These are phyloP conservation scores for Neria commutata DNA, from an alignment of 2,888 invertebrate species.

Conservation along the genomic window DNA sequence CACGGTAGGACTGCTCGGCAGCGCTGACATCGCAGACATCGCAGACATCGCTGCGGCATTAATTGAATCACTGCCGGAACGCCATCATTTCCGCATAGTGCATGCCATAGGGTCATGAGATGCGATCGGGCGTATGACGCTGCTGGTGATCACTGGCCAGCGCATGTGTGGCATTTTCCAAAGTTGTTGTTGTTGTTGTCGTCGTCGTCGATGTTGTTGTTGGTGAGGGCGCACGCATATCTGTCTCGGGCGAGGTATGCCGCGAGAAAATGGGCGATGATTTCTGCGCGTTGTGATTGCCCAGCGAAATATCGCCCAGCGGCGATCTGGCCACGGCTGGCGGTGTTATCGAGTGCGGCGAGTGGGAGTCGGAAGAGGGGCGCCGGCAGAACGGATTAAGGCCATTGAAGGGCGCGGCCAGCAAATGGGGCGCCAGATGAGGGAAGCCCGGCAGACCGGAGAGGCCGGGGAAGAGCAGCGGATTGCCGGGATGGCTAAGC, in stretches of 20 bases:
- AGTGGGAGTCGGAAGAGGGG: conserved; percentile 65
- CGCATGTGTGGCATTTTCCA: conserved; percentile 8
- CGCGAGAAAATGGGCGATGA: conserved; percentile 31
- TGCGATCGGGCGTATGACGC: conserved; percentile 54
- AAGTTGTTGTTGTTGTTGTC: conserved; percentile 11
- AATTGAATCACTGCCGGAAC: conserved; percentile 50
- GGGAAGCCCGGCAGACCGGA: conserved; percentile 67
- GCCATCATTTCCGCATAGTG: conserved; percentile 55
- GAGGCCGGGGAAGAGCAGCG: conserved; percentile 68
- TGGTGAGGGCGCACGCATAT: conserved; percentile 10
- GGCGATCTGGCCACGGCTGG: conserved; percentile 40
- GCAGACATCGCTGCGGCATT: background rate
- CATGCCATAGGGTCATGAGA: conserved; percentile 60
- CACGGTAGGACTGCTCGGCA: background rate
- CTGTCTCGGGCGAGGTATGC: conserved; percentile 40
- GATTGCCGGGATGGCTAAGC: conserved; percentile 64
- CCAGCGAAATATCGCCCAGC: conserved; percentile 29
- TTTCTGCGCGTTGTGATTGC: conserved; percentile 27
- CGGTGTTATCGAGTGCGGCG: conserved; percentile 65
- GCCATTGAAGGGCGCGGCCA: conserved; percentile 61
- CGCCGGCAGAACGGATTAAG: conserved; percentile 52
- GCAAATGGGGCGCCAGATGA: conserved; percentile 61
- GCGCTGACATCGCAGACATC: no score
- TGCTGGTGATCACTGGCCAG: conserved; percentile 24
- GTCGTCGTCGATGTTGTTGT: conserved; percentile 11